A percentile compares a stretch with the other conserved stretches of the same genome.
Evolutionary conservation across 2,888 invertebrate genomes (phyloP).

Genomic region (Dryadula phaetusa): DNA sequence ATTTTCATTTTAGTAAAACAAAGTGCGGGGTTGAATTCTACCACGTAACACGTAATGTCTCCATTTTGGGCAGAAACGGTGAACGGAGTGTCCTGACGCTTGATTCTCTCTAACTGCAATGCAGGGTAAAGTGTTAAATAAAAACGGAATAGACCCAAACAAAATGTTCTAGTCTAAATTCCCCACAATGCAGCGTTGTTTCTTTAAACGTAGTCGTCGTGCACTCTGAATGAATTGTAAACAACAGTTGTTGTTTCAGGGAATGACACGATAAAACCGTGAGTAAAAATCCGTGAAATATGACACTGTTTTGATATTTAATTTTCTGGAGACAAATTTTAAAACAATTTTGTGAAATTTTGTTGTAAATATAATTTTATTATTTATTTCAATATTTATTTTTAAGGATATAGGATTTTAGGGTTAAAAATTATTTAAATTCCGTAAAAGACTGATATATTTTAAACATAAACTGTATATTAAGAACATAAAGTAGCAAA

Average conservation of each 20-base stretch:
- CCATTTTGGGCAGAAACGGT: too few species aligned
- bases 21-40: too few species aligned
- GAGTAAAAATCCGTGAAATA: constrained; percentile 14
- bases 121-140: too few species aligned
- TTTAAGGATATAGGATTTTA: too few species aligned
- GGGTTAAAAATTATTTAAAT: too few species aligned
- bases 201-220: constrained; percentile 38
- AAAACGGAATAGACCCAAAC: constrained; percentile 6
- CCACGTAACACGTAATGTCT: too few species aligned
- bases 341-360: not conserved
- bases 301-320: constrained; percentile 3
- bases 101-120: too few species aligned
- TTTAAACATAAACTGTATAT: not conserved
- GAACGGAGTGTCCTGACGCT: too few species aligned
- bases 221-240: constrained; percentile 40
- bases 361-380: not conserved
- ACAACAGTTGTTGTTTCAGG: constrained; percentile 36
- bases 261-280: constrained; percentile 33
- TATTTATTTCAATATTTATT: not conserved
- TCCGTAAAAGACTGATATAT: too few species aligned
- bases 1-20: too few species aligned
- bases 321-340: not conserved
- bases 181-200: constrained; percentile 26
- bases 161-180: constrained; percentile 14
- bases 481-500: constrained; percentile 30